Evolutionary conservation across 1,140 invertebrate genomes (phyloP).

Genomic region (Pemphigus obesinymphae): DNA sequence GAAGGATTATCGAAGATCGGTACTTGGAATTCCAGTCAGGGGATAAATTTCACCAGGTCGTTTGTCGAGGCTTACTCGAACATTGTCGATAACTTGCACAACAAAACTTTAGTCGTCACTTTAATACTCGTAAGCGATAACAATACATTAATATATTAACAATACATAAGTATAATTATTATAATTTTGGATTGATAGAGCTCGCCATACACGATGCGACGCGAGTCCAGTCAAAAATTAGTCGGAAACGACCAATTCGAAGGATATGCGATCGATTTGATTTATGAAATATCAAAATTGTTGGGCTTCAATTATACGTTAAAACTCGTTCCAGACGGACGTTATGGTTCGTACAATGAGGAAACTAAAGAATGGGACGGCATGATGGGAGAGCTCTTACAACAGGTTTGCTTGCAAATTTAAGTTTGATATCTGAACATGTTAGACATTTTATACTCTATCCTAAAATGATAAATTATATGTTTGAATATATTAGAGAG

Average conservation of each 20-base stretch:
- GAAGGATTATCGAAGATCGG: slow-evolving; percentile 78
- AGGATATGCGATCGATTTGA: slow-evolving; percentile 80
- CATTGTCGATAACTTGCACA: slow-evolving; percentile 80
- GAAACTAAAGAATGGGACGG: slow-evolving; percentile 87
- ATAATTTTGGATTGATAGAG: slow-evolving; percentile 58
- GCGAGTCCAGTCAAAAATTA: slow-evolving; percentile 72
- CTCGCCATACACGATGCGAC: slow-evolving; percentile 86
- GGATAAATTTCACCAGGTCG: slow-evolving; percentile 84
- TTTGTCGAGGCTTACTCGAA: slow-evolving; percentile 76
- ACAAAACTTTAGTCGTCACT: slow-evolving; percentile 87
- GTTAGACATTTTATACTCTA: too few relatives aligned
- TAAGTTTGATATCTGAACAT: too few relatives aligned
- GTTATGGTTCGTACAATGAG: slow-evolving; percentile 73
- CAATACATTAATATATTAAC: not conserved
- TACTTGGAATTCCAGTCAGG: slow-evolving; percentile 81
- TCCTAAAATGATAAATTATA: not conserved
- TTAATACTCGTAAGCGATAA: slow-evolving; percentile 74
- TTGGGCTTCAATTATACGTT: slow-evolving; percentile 89
- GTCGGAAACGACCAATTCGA: slow-evolving; percentile 83
- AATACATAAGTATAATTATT: too few relatives aligned
- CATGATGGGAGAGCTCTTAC: slow-evolving; percentile 85
- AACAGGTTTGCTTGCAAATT: slow-evolving; percentile 53
- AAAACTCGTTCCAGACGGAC: slow-evolving; percentile 70
- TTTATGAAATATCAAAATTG: slow-evolving; percentile 80
- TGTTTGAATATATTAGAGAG: slow-evolving; percentile 59